These are phyloP conservation scores for Elegia similella DNA, from an alignment of 2,888 invertebrate species.

Conservation along the genomic window DNA sequence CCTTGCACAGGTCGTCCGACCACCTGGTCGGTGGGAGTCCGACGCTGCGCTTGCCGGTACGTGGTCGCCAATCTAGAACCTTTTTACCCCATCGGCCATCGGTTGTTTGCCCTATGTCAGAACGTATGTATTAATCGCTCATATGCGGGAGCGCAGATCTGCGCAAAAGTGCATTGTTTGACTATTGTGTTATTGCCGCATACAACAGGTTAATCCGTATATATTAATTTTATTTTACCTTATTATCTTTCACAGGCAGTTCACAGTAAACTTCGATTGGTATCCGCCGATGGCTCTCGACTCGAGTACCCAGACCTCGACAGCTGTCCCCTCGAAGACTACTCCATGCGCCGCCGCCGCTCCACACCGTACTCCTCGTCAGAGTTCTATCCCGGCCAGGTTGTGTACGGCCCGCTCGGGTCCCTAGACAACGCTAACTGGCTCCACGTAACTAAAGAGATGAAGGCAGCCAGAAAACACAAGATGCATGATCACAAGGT, in stretches of 20 bases:
- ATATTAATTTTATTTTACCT: too few species aligned
- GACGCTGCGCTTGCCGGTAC: too few species aligned
- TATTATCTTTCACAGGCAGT: constrained; percentile 65
- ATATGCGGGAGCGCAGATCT: too few species aligned
- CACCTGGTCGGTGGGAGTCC: too few species aligned
- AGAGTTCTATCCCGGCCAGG: constrained; percentile 76
- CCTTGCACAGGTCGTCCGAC: too few species aligned
- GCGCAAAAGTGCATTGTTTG: too few species aligned
- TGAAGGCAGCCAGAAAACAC: constrained; percentile 84
- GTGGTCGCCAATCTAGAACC: too few species aligned
- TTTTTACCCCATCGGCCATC: too few species aligned
- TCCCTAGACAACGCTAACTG: constrained; percentile 90
- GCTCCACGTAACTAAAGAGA: constrained; percentile 88
- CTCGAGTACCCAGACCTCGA: constrained; percentile 85
- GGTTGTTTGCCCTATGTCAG: too few species aligned
- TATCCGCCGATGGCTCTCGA: constrained; percentile 84
- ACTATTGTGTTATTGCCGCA: too few species aligned
- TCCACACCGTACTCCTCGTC: constrained; percentile 72
- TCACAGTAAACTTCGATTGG: constrained; percentile 84
- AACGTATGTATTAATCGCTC: too few species aligned
- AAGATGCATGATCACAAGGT: constrained; percentile 82
- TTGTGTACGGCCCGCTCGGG: constrained; percentile 87
- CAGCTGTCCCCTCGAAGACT: constrained; percentile 86
- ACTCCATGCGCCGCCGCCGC: constrained; percentile 84
- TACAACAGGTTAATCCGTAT: too few species aligned